phyloP scores from a whole-genome alignment of 2,113 vertebrate genomes.

The Pelvicachromis taeniatus region DNA sequence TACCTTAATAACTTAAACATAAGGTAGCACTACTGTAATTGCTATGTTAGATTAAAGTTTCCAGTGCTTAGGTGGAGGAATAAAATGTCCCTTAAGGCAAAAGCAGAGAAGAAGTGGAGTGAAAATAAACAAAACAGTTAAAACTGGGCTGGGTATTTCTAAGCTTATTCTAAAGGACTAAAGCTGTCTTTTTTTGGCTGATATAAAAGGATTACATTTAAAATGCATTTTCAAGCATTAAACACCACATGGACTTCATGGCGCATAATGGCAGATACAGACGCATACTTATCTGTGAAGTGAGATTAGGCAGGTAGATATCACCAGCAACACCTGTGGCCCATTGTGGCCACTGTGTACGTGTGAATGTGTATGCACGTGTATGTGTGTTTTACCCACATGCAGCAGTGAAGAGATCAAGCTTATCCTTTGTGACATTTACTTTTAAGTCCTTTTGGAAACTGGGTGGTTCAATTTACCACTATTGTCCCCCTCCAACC shows the following conservation, averaged over 20 bases:
- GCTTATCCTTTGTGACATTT: slow-evolving; percentile 65
- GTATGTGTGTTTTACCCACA: slow-evolving; percentile 1
- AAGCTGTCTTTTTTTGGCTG: neutral
- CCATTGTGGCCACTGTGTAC: neutral
- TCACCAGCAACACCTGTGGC: slow-evolving; percentile 34
- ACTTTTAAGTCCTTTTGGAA: slow-evolving; percentile 58
- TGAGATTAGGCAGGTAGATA: neutral
- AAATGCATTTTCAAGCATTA: neutral
- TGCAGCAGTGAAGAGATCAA: slow-evolving; percentile 48
- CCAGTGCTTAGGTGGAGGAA: neutral
- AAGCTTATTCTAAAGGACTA: neutral
- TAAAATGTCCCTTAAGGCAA: slow-evolving; percentile 2
- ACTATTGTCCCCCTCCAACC: neutral
- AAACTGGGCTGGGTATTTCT: neutral
- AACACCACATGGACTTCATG: neutral
- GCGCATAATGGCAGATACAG: neutral
- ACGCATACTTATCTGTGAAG: neutral
- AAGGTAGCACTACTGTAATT: slow-evolving; percentile 35
- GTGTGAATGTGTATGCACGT: neutral
- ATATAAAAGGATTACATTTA: neutral
- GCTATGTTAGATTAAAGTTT: slow-evolving; percentile 42
- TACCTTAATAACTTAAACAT: slow-evolving; percentile 47
- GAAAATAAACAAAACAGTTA: neutral
- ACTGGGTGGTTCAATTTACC: slow-evolving; percentile 66
- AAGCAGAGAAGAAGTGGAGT: neutral